A percentile compares a stretch with the other conserved stretches of the same genome.
Conservation (phyloP, 2,888 invertebrate species). For the Lobophora halterata region DNA sequence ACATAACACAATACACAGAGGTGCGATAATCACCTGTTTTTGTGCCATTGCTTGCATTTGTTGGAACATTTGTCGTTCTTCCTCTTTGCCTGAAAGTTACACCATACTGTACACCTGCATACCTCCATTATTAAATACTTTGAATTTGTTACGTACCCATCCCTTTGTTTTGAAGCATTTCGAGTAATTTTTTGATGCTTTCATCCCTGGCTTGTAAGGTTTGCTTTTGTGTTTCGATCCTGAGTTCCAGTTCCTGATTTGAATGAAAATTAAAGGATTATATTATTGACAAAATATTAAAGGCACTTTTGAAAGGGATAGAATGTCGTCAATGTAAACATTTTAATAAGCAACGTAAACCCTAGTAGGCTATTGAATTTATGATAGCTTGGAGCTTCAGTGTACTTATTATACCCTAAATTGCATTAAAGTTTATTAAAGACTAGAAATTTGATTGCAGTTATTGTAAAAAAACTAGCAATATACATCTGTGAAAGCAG, state of each 20-base stretch:
- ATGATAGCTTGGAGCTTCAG: too few species aligned
- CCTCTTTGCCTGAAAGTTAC: constrained; percentile 91
- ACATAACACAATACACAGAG: constrained; percentile 30
- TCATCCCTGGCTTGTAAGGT: constrained; percentile 97
- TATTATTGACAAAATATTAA: constrained; percentile 6
- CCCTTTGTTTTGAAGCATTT: constrained; percentile 98
- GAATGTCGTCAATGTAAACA: too few species aligned
- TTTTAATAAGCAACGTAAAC: too few species aligned
- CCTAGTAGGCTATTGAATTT: too few species aligned
- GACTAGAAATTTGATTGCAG: too few species aligned
- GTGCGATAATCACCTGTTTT: constrained; percentile 88
- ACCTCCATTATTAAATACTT: constrained; percentile 17
- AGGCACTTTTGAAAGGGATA: background rate
- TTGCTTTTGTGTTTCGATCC: constrained; percentile 99
- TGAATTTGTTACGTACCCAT: constrained; percentile 86
- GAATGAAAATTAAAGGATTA: constrained; percentile 30
- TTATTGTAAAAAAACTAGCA: too few species aligned
- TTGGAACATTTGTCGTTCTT: constrained; percentile 97
- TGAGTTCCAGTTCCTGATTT: constrained; percentile 93
- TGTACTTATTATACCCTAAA: too few species aligned
- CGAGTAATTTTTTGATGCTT: constrained; percentile 98
- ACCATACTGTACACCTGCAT: constrained; percentile 62
- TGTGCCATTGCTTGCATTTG: constrained; percentile 98
- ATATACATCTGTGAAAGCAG: too few species aligned
- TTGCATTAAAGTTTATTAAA: too few species aligned